Percentiles rank a stretch among this genome's conserved stretches.
These are phyloP conservation scores for Encarsia formosa DNA, from an alignment of 2,888 invertebrate species.

Conservation along the genomic window DNA sequence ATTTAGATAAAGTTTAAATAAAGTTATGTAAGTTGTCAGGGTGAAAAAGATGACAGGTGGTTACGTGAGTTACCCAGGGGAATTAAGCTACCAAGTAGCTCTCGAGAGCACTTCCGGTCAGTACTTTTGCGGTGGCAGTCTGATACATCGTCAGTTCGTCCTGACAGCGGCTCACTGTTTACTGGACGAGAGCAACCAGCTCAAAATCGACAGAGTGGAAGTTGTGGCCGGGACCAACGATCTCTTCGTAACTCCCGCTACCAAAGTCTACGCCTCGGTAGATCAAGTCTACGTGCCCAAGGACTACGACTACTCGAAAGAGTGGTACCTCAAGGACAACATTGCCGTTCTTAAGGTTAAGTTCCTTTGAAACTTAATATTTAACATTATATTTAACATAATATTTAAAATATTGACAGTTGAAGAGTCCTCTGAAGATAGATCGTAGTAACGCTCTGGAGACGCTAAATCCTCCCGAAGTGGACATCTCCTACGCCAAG, in stretches of 20 bases:
- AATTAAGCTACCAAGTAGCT: too few relatives aligned
- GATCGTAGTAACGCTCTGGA: too few relatives aligned
- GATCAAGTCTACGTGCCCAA: conserved; percentile 13
- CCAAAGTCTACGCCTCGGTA: not conserved
- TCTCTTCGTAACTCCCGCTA: not conserved
- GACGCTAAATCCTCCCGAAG: too few relatives aligned
- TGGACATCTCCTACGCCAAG: not conserved
- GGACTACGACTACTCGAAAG: conserved; percentile 9
- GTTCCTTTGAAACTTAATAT: too few relatives aligned
- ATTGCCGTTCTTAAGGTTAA: conserved; percentile 23
- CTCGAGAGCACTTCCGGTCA: too few relatives aligned
- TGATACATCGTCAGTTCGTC: conserved; percentile 6
- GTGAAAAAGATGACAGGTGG: too few relatives aligned
- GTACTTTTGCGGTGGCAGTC: conserved; percentile 21
- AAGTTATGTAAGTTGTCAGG: too few relatives aligned
- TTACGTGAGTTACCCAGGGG: too few relatives aligned
- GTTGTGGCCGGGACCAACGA: conserved; percentile 13
- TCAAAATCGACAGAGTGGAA: not conserved
- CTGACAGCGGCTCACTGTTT: conserved; percentile 20
- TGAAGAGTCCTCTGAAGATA: too few relatives aligned
- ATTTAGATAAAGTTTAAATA: too few relatives aligned
- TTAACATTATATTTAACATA: too few relatives aligned
- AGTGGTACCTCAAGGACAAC: conserved; percentile 10
- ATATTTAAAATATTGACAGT: too few relatives aligned
- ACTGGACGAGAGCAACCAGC: conserved; percentile 9